Evolutionary conservation across 2,113 vertebrate species (phyloP).

Genomic region (Microcebus lehilahytsara): DNA sequence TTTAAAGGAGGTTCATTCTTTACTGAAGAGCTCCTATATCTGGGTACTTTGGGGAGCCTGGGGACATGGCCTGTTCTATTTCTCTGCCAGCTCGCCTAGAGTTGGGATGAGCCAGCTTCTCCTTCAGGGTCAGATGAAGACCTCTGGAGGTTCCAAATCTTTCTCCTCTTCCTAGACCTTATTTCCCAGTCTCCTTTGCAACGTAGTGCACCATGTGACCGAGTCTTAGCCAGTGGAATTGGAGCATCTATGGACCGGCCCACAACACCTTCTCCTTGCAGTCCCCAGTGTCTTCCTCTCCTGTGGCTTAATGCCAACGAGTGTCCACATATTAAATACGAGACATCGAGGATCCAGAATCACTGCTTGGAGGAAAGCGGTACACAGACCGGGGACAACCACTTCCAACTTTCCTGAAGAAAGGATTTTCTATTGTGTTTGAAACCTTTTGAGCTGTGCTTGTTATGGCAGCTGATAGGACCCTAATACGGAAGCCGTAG

Average conservation of each 20-base stretch:
- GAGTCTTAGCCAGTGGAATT: not conserved
- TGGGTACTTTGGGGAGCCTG: no score
- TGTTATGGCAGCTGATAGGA: not conserved
- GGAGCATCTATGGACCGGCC: not conserved
- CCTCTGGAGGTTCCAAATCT: not conserved
- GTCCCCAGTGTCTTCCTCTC: not conserved
- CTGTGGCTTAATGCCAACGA: not conserved
- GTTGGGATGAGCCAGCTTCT: not conserved
- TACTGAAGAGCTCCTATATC: not conserved
- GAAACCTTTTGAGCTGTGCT: not conserved
- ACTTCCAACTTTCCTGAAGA: not conserved
- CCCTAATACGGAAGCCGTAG: not conserved
- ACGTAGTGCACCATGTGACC: not conserved
- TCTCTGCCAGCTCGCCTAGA: not conserved
- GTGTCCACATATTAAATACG: accelerated
- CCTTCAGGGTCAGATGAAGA: not conserved
- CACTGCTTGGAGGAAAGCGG: not conserved
- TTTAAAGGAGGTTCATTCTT: not conserved
- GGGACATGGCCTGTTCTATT: not conserved
- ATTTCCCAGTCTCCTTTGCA: not conserved
- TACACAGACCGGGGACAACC: not conserved
- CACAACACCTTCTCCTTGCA: not conserved
- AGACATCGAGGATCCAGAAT: not conserved
- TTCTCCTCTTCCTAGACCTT: not conserved
- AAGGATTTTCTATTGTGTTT: not conserved